A percentile compares a stretch with the other conserved stretches of the same genome.
Conservation (phyloP, 2,113 vertebrate species). For the Pomatorhinus ruficollis region DNA sequence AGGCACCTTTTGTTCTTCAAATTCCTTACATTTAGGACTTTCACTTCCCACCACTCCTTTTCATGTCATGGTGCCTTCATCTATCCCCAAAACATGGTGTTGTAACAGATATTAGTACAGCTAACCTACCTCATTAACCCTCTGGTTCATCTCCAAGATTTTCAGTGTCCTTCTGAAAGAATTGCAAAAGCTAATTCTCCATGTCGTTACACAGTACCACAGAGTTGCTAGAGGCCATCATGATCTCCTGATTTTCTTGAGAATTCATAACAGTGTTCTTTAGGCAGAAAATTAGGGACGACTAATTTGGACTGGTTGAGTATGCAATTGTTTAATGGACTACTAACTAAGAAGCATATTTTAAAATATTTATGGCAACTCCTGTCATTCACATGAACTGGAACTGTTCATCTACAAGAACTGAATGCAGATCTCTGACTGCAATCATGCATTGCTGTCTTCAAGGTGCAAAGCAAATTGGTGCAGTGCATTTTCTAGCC, state of each 20-base stretch:
- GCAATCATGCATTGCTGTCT: background rate
- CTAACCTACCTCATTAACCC: rapidly evolving
- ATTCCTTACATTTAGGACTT: background rate
- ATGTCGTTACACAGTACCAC: background rate
- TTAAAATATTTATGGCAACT: background rate
- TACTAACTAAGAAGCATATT: background rate
- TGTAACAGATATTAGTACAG: background rate
- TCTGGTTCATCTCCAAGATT: background rate
- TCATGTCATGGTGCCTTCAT: rapidly evolving
- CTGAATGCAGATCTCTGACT: background rate
- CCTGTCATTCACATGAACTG: background rate
- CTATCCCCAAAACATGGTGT: background rate
- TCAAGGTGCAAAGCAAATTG: background rate
- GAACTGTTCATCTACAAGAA: background rate
- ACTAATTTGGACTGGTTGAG: background rate
- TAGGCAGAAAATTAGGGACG: background rate
- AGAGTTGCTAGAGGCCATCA: background rate
- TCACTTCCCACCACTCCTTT: background rate
- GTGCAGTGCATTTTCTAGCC: background rate
- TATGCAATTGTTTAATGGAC: background rate
- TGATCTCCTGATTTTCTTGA: background rate
- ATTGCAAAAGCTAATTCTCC: background rate
- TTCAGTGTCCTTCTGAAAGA: background rate
- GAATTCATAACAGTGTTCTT: background rate
- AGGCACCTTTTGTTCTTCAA: background rate